Percentiles rank a stretch among this genome's conserved stretches.
Evolutionary conservation across 2,113 vertebrate genomes (phyloP).

Genomic region (Phyllopteryx taeniolatus): DNA sequence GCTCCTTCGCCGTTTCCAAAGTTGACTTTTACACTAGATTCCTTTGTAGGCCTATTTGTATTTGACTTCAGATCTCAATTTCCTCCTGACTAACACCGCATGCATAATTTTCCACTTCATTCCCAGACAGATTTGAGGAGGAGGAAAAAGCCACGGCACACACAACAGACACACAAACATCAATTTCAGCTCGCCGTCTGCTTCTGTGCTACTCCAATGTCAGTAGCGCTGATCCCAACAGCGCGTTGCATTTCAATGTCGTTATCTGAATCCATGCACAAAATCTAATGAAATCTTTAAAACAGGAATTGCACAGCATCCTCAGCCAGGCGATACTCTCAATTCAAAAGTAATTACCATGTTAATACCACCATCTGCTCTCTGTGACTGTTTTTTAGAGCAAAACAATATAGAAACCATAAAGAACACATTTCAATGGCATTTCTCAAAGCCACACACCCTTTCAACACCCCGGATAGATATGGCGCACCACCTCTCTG

Average conservation of each 20-base stretch:
- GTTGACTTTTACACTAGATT: not conserved
- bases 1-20: not conserved
- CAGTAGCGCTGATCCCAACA: slow-evolving; percentile 67
- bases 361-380: slow-evolving; percentile 39
- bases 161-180: slow-evolving; percentile 30
- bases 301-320: slow-evolving; percentile 42
- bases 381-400: not conserved
- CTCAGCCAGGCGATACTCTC: slow-evolving; percentile 15
- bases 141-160: not conserved
- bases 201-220: slow-evolving; percentile 57
- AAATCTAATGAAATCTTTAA: slow-evolving; percentile 65
- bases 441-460: not conserved
- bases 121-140: slow-evolving; percentile 52
- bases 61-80: slow-evolving; percentile 51
- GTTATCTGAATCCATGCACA: slow-evolving; percentile 59
- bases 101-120: slow-evolving; percentile 67
- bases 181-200: slow-evolving; percentile 54
- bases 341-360: slow-evolving; percentile 44
- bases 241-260: slow-evolving; percentile 69
- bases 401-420: not conserved
- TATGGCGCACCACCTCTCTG: not conserved
- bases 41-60: slow-evolving; percentile 15
- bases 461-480: not conserved
- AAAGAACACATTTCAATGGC: not conserved
- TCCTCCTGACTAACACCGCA: slow-evolving; percentile 36